phyloP scores from a whole-genome alignment of 2,113 vertebrate genomes.

The Hemiprocne comata region DNA sequence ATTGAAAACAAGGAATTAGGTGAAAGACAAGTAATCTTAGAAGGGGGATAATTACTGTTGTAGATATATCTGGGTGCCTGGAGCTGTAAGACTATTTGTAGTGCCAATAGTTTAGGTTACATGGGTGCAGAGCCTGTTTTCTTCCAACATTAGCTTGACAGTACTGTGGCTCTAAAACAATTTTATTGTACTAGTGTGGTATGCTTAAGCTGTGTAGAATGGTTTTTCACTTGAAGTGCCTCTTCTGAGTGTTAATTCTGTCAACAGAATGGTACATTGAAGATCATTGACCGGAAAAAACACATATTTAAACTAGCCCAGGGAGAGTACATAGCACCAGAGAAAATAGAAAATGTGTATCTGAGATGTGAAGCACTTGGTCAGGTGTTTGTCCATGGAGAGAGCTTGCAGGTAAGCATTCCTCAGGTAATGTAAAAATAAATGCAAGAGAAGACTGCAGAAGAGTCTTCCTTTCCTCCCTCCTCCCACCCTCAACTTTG shows the following conservation, averaged over 20 bases:
- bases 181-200: background rate
- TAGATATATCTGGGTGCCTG: background rate
- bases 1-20: background rate
- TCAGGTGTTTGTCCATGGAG: conserved; percentile 95
- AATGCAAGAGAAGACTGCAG: background rate
- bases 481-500: rapidly evolving
- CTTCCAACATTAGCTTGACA: background rate
- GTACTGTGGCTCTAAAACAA: background rate
- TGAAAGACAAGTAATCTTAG: background rate
- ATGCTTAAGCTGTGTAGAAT: background rate
- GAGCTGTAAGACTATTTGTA: background rate
- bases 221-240: background rate
- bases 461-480: background rate
- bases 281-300: conserved; percentile 96
- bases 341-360: conserved; percentile 95
- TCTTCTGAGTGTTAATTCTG: conserved; percentile 3
- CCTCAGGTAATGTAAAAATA: background rate
- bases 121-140: background rate
- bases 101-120: background rate
- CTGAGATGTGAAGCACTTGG: conserved; percentile 85
- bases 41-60: background rate
- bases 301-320: conserved; percentile 98
- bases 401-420: conserved; percentile 89
- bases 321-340: conserved; percentile 97
- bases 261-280: conserved; percentile 91